Evolutionary conservation across 2,797 vertebrate species (phyloP).

Genomic region (Ispidina picta): DNA sequence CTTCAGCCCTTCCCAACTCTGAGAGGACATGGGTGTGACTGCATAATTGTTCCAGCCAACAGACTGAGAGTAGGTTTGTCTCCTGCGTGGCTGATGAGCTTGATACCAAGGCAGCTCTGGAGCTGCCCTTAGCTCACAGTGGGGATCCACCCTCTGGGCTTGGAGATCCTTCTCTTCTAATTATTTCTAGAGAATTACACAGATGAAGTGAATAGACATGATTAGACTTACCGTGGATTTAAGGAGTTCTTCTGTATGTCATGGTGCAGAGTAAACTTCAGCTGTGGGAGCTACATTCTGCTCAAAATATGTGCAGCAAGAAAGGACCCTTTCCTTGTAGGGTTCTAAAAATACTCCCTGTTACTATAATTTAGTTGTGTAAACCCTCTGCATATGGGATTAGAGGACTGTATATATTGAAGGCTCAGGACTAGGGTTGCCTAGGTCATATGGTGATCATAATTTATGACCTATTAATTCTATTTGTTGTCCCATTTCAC

Average conservation of each 20-base stretch:
- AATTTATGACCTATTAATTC: neutral
- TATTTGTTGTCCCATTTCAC: neutral
- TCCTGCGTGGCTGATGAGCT: neutral
- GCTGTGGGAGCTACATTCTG: neutral
- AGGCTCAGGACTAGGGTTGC: neutral
- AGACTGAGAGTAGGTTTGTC: neutral
- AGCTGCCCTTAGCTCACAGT: neutral
- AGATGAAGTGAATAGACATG: neutral
- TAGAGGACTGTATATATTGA: neutral
- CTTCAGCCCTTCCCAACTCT: neutral
- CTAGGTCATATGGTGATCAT: neutral
- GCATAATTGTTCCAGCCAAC: neutral
- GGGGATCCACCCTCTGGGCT: neutral
- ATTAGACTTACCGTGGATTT: neutral
- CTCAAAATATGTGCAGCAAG: neutral
- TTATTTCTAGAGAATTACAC: conserved; percentile 53
- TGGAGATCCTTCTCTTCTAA: conserved; percentile 48
- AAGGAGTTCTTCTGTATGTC: neutral
- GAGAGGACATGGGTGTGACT: neutral
- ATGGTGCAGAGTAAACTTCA: neutral
- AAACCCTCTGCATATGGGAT: neutral
- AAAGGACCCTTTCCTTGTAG: neutral
- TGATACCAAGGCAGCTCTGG: conserved; percentile 16
- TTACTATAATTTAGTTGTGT: neutral
- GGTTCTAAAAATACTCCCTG: neutral